These are phyloP conservation scores for Tachysurus vachellii DNA, from an alignment of 2,113 vertebrate species.

Conservation along the genomic window DNA sequence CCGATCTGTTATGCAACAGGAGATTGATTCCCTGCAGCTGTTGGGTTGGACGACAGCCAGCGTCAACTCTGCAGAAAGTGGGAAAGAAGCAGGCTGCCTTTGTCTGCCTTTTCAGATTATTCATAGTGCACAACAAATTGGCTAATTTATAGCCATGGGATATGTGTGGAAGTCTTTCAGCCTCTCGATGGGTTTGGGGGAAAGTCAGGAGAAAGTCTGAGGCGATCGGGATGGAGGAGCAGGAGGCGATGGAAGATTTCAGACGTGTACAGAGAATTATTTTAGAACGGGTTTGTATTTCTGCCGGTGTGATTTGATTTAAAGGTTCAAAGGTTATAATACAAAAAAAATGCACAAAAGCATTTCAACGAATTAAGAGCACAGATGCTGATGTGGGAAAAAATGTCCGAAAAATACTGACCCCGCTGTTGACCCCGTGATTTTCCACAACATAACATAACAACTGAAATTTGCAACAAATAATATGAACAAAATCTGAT, in stretches of 20 bases:
- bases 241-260: background rate
- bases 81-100: conserved; percentile 20
- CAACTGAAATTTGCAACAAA: too few species aligned
- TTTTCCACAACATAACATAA: too few species aligned
- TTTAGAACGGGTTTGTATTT: background rate
- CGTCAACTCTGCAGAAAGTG: conserved; percentile 10
- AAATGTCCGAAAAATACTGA: background rate
- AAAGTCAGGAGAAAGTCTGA: background rate
- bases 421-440: background rate
- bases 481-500: too few species aligned
- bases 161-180: conserved; percentile 8
- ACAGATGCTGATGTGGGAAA: background rate
- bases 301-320: background rate
- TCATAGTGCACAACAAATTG: conserved; percentile 34
- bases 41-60: conserved; percentile 37
- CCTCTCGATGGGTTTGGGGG: background rate
- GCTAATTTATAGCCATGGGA: conserved; percentile 36
- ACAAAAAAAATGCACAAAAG: background rate
- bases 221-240: background rate
- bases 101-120: conserved; percentile 25
- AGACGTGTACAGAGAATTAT: background rate
- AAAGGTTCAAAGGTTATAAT: background rate
- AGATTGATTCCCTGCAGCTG: conserved; percentile 30
- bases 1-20: conserved; percentile 30
- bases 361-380: background rate